Evolutionary conservation across 1,140 invertebrate genomes (phyloP), one percentile per base, ranked within the genome.

Genomic region (Cotesia typhae): DNA sequence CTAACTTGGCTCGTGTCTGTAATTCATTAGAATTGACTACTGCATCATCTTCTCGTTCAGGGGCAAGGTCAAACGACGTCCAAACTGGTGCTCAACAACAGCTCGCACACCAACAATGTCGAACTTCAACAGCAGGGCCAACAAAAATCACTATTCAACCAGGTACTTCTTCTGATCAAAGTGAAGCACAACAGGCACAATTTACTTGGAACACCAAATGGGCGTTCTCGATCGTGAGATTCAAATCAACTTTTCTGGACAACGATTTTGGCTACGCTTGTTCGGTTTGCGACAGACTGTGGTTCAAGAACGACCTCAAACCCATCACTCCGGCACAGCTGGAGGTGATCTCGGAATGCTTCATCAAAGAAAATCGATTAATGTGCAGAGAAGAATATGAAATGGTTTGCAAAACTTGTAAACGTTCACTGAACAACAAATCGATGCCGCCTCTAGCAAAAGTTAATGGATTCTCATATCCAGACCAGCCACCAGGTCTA

Each of bases 391-490:
- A 10, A 70, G 17, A 74, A 61, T 61, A 71, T 80, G 60, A 14
- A 63, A 5, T 51, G 10, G 41, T 63, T 41, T 81, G 79, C 69
- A 67, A 52, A 10, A 76, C 77, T 70, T 79, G 77, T 57, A 71
- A 65, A 72, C 41, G 4, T 20, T 57, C 69, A 6, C 53, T 79
- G 38, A 73, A 79, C 14, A 75, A 78, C 71, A 47, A 74, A n/a
- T 51, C 41, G 17, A 71, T 79, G 20, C 78, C 78, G n/a, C 12
- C 60, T n/a, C 59, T 77, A 38, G 51, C 76, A 35, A 67, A 67
- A 60, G 67, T 71, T 6, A 75, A 80, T 52, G 77, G 78, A n/a
- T 81, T 81, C 60, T 36, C 66, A 57, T 81, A 79, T 75, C 76
- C 72, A 6, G 17, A 36, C 41, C 71, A 65, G 66, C 78, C 73